These are phyloP conservation scores for Hemistola chrysoprasaria DNA, from an alignment of 2,888 invertebrate species.

Conservation along the genomic window DNA sequence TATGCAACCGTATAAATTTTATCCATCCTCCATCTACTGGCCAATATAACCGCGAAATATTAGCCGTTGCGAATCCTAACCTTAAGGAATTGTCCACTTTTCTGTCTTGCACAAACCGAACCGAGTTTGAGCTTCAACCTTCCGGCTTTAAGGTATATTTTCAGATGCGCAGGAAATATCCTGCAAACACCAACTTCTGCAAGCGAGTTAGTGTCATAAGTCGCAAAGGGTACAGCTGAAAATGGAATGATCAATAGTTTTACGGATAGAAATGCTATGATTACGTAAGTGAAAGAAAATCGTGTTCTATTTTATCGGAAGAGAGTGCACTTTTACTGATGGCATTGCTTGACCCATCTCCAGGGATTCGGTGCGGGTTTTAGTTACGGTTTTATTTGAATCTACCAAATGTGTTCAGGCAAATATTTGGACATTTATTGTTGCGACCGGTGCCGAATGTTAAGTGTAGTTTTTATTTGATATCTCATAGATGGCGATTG, in stretches of 20 bases:
- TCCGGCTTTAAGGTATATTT: neutral
- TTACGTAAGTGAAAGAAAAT: conserved; percentile 33
- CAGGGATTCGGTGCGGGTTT: conserved; percentile 66
- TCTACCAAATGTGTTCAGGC: conserved; percentile 67
- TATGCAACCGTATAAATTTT: conserved; percentile 69
- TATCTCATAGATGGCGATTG: conserved; percentile 45
- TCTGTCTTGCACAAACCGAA: conserved; percentile 20
- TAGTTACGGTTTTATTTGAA: conserved; percentile 80
- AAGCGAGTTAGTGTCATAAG: conserved; percentile 20
- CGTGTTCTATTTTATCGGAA: conserved; percentile 28
- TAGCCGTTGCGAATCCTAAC: conserved; percentile 73
- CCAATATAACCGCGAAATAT: conserved; percentile 78
- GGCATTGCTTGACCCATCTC: conserved; percentile 67
- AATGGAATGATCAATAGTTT: conserved; percentile 14
- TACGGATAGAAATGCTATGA: conserved; percentile 31
- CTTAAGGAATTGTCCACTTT: conserved; percentile 56
- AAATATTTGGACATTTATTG: conserved; percentile 81
- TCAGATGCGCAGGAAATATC: neutral
- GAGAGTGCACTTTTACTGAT: conserved; percentile 29
- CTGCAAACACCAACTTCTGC: conserved; percentile 4
- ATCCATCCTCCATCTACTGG: conserved; percentile 64
- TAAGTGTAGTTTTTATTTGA: conserved; percentile 66
- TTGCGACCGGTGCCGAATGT: conserved; percentile 70
- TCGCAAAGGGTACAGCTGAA: conserved; percentile 24
- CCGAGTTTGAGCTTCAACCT: conserved; percentile 26